Conservation (phyloP, 2,113 vertebrate genomes). For the Talpa occidentalis region DNA sequence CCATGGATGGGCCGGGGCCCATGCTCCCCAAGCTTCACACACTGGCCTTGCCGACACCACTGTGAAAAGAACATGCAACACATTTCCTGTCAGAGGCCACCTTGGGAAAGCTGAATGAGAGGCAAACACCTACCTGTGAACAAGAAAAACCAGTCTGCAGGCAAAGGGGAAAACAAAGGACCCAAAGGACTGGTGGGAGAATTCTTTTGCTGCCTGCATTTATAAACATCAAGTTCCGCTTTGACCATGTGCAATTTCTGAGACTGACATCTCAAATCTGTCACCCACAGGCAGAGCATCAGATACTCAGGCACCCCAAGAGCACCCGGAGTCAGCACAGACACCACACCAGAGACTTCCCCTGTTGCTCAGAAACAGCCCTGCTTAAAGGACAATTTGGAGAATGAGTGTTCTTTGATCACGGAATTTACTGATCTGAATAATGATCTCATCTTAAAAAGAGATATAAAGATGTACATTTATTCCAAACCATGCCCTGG, state of each 20-base stretch:
- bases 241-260: not conserved
- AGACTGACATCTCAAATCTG: not conserved
- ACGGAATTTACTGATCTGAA: not conserved
- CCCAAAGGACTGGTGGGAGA: not conserved
- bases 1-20: constrained; percentile 94
- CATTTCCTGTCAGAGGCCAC: constrained; percentile 33
- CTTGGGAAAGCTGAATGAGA: not conserved
- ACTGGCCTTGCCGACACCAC: constrained; percentile 98
- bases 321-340: not conserved
- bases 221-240: accelerated
- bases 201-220: not conserved
- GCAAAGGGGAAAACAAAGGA: not conserved
- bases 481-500: not conserved
- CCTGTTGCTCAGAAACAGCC: accelerated
- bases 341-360: not conserved
- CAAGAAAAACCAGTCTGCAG: not conserved
- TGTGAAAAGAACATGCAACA: constrained; percentile 81
- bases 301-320: too few species aligned
- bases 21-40: constrained; percentile 93
- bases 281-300: not conserved
- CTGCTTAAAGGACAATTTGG: not conserved
- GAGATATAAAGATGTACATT: not conserved
- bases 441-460: not conserved
- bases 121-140: accelerated
- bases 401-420: not conserved